phyloP scores from a whole-genome alignment of 2,113 vertebrate species.

The Daboia siamensis region DNA sequence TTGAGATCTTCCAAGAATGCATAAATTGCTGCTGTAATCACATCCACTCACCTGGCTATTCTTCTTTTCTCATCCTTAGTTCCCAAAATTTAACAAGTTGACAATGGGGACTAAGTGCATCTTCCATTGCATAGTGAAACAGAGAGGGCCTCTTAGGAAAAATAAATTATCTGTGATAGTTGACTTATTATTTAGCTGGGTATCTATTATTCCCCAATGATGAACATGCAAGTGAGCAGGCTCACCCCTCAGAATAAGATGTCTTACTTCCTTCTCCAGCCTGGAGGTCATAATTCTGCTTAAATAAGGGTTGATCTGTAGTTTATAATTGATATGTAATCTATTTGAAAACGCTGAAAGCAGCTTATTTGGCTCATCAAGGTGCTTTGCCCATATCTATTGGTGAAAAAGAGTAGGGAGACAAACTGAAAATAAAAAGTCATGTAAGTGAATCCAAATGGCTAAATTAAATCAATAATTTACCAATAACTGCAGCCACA shows the following conservation, averaged over 20 bases:
- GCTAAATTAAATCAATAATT: background rate
- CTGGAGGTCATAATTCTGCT: background rate
- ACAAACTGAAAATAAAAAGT: background rate
- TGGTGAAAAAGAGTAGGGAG: background rate
- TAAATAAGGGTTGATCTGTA: background rate
- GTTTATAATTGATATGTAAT: background rate
- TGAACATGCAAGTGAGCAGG: background rate
- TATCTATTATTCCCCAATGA: background rate
- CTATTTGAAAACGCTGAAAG: background rate
- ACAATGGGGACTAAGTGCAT: background rate
- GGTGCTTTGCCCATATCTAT: background rate
- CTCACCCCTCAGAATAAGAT: background rate
- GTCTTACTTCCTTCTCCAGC: background rate
- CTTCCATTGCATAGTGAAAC: background rate
- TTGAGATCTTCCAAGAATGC: background rate
- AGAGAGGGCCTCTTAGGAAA: background rate
- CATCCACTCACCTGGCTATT: background rate
- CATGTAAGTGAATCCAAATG: background rate
- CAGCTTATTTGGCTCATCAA: background rate
- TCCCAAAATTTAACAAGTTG: background rate
- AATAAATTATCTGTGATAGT: background rate
- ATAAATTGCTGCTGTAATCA: background rate
- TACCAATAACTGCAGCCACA: background rate
- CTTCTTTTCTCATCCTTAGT: background rate
- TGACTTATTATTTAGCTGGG: background rate